Evolutionary conservation across 2,113 vertebrate species (phyloP).

Genomic region (Pteruthius melanotis): DNA sequence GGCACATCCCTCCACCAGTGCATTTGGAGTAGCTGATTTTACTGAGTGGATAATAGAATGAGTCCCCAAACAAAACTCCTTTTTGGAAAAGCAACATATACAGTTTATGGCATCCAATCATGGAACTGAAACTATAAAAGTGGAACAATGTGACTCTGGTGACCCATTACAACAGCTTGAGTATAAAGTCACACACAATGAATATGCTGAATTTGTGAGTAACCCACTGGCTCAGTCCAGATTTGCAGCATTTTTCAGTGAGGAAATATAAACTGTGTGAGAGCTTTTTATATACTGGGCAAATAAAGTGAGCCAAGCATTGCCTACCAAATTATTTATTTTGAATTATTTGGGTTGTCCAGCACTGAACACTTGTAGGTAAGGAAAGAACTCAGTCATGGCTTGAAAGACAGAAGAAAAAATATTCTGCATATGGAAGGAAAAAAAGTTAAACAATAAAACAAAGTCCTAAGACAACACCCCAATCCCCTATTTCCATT

Average conservation of each 20-base stretch:
- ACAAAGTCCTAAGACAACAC: background rate
- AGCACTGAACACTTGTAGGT: background rate
- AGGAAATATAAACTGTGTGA: constrained; percentile 3
- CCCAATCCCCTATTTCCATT: background rate
- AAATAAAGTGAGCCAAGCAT: constrained; percentile 24
- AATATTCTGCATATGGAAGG: background rate
- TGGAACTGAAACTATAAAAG: background rate
- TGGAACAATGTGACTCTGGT: constrained; percentile 13
- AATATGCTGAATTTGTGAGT: background rate
- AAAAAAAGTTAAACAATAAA: background rate
- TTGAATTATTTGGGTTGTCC: background rate
- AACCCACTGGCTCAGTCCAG: background rate
- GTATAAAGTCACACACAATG: background rate
- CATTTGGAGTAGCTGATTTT: background rate
- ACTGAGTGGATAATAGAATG: background rate
- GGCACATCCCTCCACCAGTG: background rate
- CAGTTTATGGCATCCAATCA: background rate
- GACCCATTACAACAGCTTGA: constrained; percentile 19
- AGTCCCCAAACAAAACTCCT: background rate
- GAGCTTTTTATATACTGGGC: background rate
- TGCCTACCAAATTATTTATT: constrained; percentile 12
- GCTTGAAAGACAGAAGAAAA: background rate
- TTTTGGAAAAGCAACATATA: background rate
- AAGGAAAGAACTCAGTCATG: background rate
- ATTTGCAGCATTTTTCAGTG: background rate